These are phyloP conservation scores for Loriculus beryllinus DNA, from an alignment of 2,797 vertebrate species.

Conservation along the genomic window DNA sequence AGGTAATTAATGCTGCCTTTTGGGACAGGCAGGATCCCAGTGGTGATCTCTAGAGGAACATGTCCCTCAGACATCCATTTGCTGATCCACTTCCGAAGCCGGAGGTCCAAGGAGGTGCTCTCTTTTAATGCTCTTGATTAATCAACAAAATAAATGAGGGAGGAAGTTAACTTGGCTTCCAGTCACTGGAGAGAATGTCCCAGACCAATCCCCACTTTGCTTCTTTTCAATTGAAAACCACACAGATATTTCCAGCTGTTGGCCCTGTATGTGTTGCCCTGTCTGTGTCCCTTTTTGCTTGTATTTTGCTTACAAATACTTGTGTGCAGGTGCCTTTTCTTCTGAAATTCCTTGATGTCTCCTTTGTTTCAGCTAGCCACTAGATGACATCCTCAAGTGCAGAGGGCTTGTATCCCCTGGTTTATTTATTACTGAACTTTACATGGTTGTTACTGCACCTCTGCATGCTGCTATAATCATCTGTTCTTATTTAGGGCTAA, in stretches of 20 bases:
- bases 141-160: background rate
- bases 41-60: background rate
- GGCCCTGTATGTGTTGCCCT: background rate
- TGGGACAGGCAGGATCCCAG: background rate
- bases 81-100: background rate
- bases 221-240: background rate
- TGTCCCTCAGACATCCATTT: background rate
- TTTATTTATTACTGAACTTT: background rate
- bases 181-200: background rate
- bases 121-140: background rate
- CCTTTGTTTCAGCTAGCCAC: background rate
- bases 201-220: background rate
- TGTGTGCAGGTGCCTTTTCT: background rate
- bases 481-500: background rate
- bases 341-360: background rate
- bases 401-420: background rate
- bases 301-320: background rate
- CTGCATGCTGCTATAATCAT: background rate
- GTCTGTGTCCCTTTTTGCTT: background rate
- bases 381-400: background rate
- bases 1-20: background rate
- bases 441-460: fast-evolving
- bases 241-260: background rate
- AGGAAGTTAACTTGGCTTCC: background rate
- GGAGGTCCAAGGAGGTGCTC: background rate